These are phyloP conservation scores for Phaethornis superciliosus DNA, from an alignment of 2,113 vertebrate species.

Conservation along the genomic window DNA sequence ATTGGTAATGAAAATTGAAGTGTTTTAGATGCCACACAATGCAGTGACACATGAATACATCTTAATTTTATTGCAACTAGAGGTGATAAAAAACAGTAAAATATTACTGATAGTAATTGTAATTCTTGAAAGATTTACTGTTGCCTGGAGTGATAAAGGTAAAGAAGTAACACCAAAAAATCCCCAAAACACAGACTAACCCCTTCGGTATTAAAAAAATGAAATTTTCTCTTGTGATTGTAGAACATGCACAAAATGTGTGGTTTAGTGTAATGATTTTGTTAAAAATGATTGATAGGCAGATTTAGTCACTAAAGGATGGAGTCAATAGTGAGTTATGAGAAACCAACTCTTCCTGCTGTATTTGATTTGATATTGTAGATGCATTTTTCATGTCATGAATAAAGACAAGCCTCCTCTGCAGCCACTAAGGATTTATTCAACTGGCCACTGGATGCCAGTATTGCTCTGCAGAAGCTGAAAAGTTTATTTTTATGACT, in stretches of 20 bases:
- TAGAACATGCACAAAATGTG: neutral
- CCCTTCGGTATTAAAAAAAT: neutral
- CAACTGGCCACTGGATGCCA: conserved; percentile 36
- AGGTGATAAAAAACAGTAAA: neutral
- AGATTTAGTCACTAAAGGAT: neutral
- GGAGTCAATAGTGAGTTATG: neutral
- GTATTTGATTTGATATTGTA: neutral
- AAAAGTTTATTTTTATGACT: neutral
- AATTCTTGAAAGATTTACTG: neutral
- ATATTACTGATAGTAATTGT: neutral
- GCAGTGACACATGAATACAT: neutral
- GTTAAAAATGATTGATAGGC: neutral
- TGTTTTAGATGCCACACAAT: neutral
- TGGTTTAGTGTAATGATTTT: neutral
- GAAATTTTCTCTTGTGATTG: neutral
- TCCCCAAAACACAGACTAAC: neutral
- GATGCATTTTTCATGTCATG: neutral
- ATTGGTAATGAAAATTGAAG: neutral
- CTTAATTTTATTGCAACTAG: neutral
- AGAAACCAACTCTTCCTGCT: neutral
- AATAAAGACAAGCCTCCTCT: neutral
- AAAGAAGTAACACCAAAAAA: neutral
- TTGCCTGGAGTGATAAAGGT: neutral
- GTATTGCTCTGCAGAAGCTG: conserved; percentile 1
- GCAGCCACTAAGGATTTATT: neutral